Base-by-base conservation (phyloP, 2,888 invertebrate genomes). In the Sarcophaga rosellei region DNA sequence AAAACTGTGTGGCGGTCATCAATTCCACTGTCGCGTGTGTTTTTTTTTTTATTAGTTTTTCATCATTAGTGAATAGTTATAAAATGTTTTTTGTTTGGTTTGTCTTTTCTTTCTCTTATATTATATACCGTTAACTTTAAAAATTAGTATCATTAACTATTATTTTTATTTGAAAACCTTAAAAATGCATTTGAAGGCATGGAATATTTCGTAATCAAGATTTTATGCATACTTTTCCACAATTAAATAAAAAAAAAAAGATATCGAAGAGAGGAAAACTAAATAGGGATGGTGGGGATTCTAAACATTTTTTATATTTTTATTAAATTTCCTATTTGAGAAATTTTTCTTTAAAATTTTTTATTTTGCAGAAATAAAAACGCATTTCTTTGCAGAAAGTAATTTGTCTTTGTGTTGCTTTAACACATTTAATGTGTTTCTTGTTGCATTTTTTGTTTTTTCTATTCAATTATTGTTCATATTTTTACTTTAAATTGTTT, bases 81-180 rank as follows among this genome's bases (percentile, higher is more conserved):
- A 47, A n/a, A 15, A 12, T 47, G 45, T 62, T 45, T 65, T n/a
- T 35, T 65, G 21, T 65, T 65, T 65, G 8, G 5, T 65, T 65
- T 25, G 25, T 20, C 11, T 35, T 11, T 65, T 45, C 25, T 23
- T n/a, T 66, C 21, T 44, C 20, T 35, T 73, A 8, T 61, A 21
- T 35, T 53, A 10, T 15, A n/a, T 59, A 62, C 61, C 74, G 68
- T 44, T 74, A 68, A 74, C 68, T 68, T 74, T 74, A 8, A 44
- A 72, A 69, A 57, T 75, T 69, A 53, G 61, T 81, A 68, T 53
- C 62, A 75, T 75, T 75, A 68, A 75, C 68, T 12, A 20, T 59
- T 45, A 59, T 35, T 80, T 73, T 74, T 57, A 61, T 15, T 47
- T 74, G 66, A 5, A 4, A 20, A 61, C 6, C 1, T 61, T 61